Evolutionary conservation across 2,888 invertebrate genomes (phyloP).

Genomic region (Zonitis immaculata): DNA sequence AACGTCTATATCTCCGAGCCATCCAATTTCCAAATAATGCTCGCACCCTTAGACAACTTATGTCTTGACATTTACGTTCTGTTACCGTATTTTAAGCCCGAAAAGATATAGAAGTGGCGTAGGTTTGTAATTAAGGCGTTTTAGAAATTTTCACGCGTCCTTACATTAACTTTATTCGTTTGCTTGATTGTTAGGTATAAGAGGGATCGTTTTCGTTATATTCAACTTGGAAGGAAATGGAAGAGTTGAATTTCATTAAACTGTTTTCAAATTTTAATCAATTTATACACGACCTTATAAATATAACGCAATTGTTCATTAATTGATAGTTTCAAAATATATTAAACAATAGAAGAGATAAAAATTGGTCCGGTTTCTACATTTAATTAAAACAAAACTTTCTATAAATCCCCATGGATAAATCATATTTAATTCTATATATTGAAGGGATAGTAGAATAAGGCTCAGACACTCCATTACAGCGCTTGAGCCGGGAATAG

Average conservation of each 20-base stretch:
- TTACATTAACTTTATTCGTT: slow-evolving; percentile 37
- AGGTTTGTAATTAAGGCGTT: slow-evolving; percentile 40
- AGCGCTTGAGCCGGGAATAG: slow-evolving; percentile 36
- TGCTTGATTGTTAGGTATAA: slow-evolving; percentile 39
- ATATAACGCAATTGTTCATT: no score
- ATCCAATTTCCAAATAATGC: slow-evolving; percentile 9
- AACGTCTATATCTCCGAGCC: neutral
- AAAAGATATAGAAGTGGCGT: slow-evolving; percentile 10
- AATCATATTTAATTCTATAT: slow-evolving; percentile 23
- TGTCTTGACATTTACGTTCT: slow-evolving; percentile 17
- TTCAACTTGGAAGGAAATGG: no score
- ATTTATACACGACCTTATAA: no score
- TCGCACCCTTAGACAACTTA: neutral
- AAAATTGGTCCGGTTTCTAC: no score
- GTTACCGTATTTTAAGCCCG: neutral
- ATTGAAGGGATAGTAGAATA: slow-evolving; percentile 24
- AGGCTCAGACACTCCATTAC: slow-evolving; percentile 36
- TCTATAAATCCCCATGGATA: slow-evolving; percentile 14
- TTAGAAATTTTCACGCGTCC: slow-evolving; percentile 41
- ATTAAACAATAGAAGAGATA: no score
- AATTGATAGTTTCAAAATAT: no score
- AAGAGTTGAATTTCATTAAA: slow-evolving; percentile 11
- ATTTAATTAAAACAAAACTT: slow-evolving; percentile 21
- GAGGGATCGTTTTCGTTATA: slow-evolving; percentile 25
- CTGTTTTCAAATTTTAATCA: no score